A percentile compares a stretch with the other conserved stretches of the same genome.
phyloP scores from a whole-genome alignment of 2,888 invertebrate genomes.

The Ceraclea dissimilis region DNA sequence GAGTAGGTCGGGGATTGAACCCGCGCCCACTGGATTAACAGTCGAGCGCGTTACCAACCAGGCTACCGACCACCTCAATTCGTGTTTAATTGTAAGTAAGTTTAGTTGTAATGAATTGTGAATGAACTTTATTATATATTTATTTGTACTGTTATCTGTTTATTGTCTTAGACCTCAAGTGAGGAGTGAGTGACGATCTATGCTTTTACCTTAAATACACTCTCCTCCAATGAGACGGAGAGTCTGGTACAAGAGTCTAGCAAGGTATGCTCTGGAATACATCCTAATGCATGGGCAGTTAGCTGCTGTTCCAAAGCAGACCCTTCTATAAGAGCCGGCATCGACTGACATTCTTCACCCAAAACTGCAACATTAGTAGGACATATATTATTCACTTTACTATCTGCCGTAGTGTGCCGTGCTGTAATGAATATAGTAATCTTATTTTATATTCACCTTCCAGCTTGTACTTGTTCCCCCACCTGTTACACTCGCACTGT shows the following conservation, averaged over 20 bases:
- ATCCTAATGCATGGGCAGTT: slow-evolving; percentile 59
- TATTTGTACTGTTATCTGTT: too few relatives aligned
- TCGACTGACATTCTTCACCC: slow-evolving; percentile 85
- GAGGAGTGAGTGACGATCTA: too few relatives aligned
- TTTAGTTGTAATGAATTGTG: too few relatives aligned
- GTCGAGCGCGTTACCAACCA: too few relatives aligned
- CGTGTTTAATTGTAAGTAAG: too few relatives aligned
- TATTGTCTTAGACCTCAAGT: too few relatives aligned
- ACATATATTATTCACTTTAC: neutral
- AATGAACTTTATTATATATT: too few relatives aligned
- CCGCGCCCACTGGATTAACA: too few relatives aligned
- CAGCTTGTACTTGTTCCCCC: slow-evolving; percentile 75
- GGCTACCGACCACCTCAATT: too few relatives aligned
- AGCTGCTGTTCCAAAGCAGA: slow-evolving; percentile 49
- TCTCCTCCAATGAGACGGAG: slow-evolving; percentile 78
- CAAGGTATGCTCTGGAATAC: slow-evolving; percentile 80
- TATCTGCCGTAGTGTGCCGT: too few relatives aligned
- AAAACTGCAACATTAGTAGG: slow-evolving; percentile 44
- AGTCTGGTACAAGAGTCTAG: slow-evolving; percentile 80
- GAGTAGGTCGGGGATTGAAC: too few relatives aligned
- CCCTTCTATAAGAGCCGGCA: slow-evolving; percentile 72
- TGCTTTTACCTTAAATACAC: slow-evolving; percentile 47
- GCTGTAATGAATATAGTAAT: too few relatives aligned
- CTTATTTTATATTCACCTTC: slow-evolving; percentile 75
- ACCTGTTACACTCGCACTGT: slow-evolving; percentile 82